A percentile compares a stretch with the other conserved stretches of the same genome.
Evolutionary conservation across 2,888 invertebrate species (phyloP).

Genomic region (Apamea anceps): DNA sequence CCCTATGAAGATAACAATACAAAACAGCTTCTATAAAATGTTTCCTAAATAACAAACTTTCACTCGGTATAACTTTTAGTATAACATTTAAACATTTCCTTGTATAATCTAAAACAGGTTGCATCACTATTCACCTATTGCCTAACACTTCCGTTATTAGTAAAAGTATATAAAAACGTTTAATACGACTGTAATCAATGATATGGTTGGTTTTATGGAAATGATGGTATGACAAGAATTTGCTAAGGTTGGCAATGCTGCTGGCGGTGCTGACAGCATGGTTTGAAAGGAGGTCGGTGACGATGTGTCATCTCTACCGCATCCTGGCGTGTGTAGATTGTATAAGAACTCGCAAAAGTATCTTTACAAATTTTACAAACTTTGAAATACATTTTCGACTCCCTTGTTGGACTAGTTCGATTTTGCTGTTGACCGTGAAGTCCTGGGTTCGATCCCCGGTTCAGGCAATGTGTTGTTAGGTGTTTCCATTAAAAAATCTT

Average conservation of each 20-base stretch:
- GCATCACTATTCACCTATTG: constrained; percentile 52
- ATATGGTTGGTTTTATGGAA: constrained; percentile 30
- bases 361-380: not conserved
- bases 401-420: not conserved
- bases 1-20: not conserved
- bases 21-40: not conserved
- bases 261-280: not conserved
- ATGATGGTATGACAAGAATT: constrained; percentile 23
- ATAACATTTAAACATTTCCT: constrained; percentile 44
- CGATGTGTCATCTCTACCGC: constrained; percentile 12
- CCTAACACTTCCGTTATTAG: constrained; percentile 56
- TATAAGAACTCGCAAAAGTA: not conserved
- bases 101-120: constrained; percentile 49
- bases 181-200: constrained; percentile 43
- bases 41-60: constrained; percentile 39
- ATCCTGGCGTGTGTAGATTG: constrained; percentile 4
- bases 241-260: not conserved
- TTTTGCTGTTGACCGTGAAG: not conserved
- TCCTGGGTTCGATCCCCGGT: not conserved
- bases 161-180: constrained; percentile 45
- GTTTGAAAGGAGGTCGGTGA: constrained; percentile 16
- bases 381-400: not conserved
- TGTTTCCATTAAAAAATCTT: not conserved
- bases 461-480: too few relatives aligned
- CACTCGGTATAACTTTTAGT: constrained; percentile 34